These are phyloP conservation scores for Machimus rusticus DNA, from an alignment of 2,888 invertebrate species.

Conservation along the genomic window DNA sequence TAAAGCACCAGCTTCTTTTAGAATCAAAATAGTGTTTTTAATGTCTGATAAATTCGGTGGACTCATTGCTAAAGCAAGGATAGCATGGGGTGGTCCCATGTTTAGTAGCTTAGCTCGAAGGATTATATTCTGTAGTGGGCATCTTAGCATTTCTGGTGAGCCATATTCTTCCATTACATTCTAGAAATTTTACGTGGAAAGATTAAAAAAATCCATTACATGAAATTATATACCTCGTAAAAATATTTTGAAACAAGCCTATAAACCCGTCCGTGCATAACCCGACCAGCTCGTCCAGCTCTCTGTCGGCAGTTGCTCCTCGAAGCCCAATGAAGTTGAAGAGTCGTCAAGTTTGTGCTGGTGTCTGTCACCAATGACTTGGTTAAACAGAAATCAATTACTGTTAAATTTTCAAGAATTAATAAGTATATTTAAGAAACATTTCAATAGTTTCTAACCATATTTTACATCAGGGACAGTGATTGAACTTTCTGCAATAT, in stretches of 20 bases:
- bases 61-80: conserved; percentile 84
- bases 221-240: conserved; percentile 65
- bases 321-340: conserved; percentile 87
- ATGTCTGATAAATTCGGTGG: conserved; percentile 87
- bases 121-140: conserved; percentile 82
- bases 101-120: conserved; percentile 82
- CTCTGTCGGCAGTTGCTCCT: conserved; percentile 89
- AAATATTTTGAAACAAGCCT: conserved; percentile 75
- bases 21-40: conserved; percentile 77
- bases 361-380: conserved; percentile 81
- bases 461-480: conserved; percentile 89
- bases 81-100: conserved; percentile 79
- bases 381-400: conserved; percentile 93
- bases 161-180: conserved; percentile 66
- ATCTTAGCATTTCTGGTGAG: conserved; percentile 79
- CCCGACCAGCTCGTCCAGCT: conserved; percentile 89
- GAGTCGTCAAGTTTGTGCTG: conserved; percentile 70
- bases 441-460: conserved; percentile 50
- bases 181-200: conserved; percentile 54
- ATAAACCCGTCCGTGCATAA: conserved; percentile 85
- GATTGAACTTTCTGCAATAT: conserved; percentile 92
- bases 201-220: background rate
- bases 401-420: conserved; percentile 58
- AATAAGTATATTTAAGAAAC: background rate
- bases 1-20: conserved; percentile 88